phyloP scores from a whole-genome alignment of 2,888 invertebrate genomes.

The Acrobasis consociella region DNA sequence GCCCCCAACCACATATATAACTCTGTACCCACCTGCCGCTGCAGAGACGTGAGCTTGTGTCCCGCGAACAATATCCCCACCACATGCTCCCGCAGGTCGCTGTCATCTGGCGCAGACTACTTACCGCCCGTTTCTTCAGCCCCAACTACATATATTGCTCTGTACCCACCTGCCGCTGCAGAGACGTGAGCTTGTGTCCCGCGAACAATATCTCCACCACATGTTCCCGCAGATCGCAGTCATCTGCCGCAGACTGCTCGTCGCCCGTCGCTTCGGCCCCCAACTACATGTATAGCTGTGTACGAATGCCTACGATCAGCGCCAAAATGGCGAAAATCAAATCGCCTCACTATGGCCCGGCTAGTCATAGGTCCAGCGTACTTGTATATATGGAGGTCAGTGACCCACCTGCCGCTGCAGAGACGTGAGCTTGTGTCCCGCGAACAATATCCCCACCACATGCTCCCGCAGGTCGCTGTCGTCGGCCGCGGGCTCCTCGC shows the following conservation, averaged over 20 bases:
- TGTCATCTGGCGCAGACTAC: too few species aligned
- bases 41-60: constrained; percentile 95
- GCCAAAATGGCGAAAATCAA: too few species aligned
- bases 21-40: constrained; percentile 88
- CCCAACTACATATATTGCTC: too few species aligned
- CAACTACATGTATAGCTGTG: too few species aligned
- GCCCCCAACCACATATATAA: too few species aligned
- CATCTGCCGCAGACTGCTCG: constrained; percentile 60
- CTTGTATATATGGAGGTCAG: too few species aligned
- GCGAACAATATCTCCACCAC: constrained; percentile 98
- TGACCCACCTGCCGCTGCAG: too few species aligned
- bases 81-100: constrained; percentile 96
- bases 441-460: constrained; percentile 97
- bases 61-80: constrained; percentile 97
- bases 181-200: constrained; percentile 94
- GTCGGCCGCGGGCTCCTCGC: constrained; percentile 54
- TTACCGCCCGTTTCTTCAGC: too few species aligned
- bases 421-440: constrained; percentile 95
- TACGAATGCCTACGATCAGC: too few species aligned
- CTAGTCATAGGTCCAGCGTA: too few species aligned
- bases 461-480: constrained; percentile 93
- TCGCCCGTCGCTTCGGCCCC: constrained; percentile 79
- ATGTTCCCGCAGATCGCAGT: constrained; percentile 92
- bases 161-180: constrained; percentile 91
- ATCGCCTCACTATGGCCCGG: too few species aligned